Evolutionary conservation across 2,888 invertebrate genomes (phyloP).

Genomic region (Sphecodes monilicornis): DNA sequence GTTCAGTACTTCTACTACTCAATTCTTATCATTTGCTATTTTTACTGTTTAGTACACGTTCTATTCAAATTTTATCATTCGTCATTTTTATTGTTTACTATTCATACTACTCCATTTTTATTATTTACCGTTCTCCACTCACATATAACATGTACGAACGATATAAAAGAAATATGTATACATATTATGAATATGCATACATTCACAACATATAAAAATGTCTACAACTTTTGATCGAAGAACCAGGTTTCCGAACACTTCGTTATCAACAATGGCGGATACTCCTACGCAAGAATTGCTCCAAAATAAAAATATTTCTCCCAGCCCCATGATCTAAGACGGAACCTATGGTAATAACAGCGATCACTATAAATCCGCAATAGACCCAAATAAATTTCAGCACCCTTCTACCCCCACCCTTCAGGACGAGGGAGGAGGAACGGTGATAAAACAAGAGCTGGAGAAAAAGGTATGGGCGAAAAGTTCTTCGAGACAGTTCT

Average conservation of each 20-base stretch:
- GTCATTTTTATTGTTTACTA: background rate
- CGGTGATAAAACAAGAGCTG: background rate
- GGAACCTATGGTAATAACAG: background rate
- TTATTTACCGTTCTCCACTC: too few relatives aligned
- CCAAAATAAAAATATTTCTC: background rate
- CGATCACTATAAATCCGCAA: constrained; percentile 29
- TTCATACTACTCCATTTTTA: too few relatives aligned
- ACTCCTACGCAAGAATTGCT: background rate
- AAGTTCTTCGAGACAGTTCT: constrained; percentile 15
- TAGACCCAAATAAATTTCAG: constrained; percentile 36
- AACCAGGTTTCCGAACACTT: background rate
- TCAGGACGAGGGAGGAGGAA: background rate
- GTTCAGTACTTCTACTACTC: background rate
- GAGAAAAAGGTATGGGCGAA: background rate
- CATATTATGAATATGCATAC: too few relatives aligned
- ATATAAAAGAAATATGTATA: too few relatives aligned
- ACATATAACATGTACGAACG: too few relatives aligned
- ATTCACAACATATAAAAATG: too few relatives aligned
- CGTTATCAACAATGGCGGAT: background rate
- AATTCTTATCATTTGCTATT: background rate
- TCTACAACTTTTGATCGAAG: background rate
- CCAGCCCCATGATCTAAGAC: background rate
- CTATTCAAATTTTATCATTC: too few relatives aligned
- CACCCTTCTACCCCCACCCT: background rate
- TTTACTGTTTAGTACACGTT: too few relatives aligned